These are phyloP conservation scores for Labroides dimidiatus DNA, from an alignment of 2,797 vertebrate species.

Conservation along the genomic window DNA sequence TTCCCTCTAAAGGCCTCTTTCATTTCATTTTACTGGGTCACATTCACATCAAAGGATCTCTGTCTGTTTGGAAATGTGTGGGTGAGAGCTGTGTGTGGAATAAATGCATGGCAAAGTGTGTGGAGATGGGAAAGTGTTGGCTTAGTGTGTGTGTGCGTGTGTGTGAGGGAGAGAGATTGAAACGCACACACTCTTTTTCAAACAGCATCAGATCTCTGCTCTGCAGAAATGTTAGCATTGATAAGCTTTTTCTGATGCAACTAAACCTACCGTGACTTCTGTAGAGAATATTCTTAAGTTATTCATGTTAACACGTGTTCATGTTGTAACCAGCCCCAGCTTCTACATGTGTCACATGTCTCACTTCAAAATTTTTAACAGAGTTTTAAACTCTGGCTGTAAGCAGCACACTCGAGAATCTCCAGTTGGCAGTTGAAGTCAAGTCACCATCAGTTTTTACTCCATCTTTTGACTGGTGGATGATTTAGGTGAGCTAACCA, in stretches of 20 bases:
- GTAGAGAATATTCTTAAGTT: no score
- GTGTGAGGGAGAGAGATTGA: not conserved
- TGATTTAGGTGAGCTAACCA: no score
- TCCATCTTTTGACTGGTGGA: no score
- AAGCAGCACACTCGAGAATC: no score
- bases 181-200: not conserved
- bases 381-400: no score
- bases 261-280: no score
- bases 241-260: not conserved
- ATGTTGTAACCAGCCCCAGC: no score
- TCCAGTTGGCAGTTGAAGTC: no score
- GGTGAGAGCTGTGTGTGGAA: constrained; percentile 25
- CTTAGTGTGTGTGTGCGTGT: not conserved
- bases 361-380: no score
- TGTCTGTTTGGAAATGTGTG: constrained; percentile 43
- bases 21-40: constrained; percentile 57
- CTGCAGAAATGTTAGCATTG: not conserved
- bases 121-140: constrained; percentile 10
- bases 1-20: constrained; percentile 46
- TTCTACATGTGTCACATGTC: no score
- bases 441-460: no score
- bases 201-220: not conserved
- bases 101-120: constrained; percentile 34
- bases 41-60: constrained; percentile 56
- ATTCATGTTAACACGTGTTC: no score